Conservation (phyloP, 2,797 vertebrate species). For the Falco novaeseelandiae region DNA sequence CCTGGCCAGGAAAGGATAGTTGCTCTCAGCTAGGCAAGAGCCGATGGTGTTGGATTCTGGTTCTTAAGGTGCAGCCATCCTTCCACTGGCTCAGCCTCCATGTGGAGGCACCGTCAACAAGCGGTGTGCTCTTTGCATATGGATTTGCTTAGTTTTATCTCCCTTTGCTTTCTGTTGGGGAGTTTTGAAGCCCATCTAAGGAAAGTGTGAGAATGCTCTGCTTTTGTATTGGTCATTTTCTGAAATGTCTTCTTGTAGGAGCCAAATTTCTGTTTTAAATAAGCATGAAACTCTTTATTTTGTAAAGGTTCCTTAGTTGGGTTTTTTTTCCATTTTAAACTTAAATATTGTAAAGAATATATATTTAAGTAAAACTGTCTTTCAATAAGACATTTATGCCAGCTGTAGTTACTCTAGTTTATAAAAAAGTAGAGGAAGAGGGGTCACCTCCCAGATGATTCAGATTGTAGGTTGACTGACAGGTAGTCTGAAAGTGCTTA, state of each 20-base stretch:
- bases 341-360: not conserved
- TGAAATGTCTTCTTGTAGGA: not conserved
- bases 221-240: not conserved
- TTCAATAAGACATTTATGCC: not conserved
- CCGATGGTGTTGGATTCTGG: not conserved
- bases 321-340: not conserved
- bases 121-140: accelerated
- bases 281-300: not conserved
- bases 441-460: not conserved
- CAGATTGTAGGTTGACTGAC: not conserved
- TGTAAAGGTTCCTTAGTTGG: not conserved
- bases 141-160: not conserved
- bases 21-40: not conserved
- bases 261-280: not conserved
- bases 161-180: not conserved
- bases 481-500: not conserved
- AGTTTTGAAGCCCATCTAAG: not conserved
- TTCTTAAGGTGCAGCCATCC: not conserved
- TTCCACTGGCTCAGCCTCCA: not conserved
- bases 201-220: not conserved
- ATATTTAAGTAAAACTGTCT: not conserved
- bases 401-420: not conserved
- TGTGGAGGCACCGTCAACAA: not conserved
- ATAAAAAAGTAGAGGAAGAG: not conserved
- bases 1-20: not conserved